Evolutionary conservation across 2,113 vertebrate species (phyloP), one percentile per base, ranked within the genome.

Genomic region (Sisor rabdophorus): DNA sequence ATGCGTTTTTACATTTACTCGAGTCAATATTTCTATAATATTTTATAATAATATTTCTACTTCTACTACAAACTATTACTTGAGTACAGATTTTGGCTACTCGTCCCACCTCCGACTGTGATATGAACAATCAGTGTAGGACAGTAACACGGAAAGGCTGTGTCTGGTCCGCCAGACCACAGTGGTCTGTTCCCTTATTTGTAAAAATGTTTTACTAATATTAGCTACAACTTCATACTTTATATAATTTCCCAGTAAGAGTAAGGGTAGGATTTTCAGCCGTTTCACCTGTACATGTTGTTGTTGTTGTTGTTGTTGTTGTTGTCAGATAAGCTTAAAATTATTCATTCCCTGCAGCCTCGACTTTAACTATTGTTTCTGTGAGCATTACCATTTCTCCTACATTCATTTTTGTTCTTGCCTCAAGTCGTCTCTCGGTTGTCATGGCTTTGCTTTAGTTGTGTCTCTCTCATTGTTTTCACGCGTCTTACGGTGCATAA

Each of bases 271-370:
- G 1, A n/a, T 13, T 13, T 13, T 9, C 1, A 22, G 63, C 2
- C 0, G 47, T 48, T 30, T 16, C 20, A 40, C 60, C 67, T 48
- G 44, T 48, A 60, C 40, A 55, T 28, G 16, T 13, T 9, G 4
- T 44, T n/a, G n/a, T 48, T 47, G 44, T 6, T 47, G 44, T 47
- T 47, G 44, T 47, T 47, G 40, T 17, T 59, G 50, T 20, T 60
- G 30, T 7, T 82, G 20, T 72, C 13, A 53, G 56, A 80, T 80
- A 71, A 40, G 30, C 48, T 63, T 76, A 56, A 28, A 77, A 50
- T 79, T 70, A 80, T 77, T 79, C 6, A 79, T 72, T 44, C 32
- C 61, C 20, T 61, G 56, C 69, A 67, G 56, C 36, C 54, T 80
- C 48, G 71, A 75, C 48, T 59, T 61, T 47, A 17, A 52, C 52